Base-by-base conservation (phyloP, 2,797 vertebrate species). In the Sebastes miniatus region DNA sequence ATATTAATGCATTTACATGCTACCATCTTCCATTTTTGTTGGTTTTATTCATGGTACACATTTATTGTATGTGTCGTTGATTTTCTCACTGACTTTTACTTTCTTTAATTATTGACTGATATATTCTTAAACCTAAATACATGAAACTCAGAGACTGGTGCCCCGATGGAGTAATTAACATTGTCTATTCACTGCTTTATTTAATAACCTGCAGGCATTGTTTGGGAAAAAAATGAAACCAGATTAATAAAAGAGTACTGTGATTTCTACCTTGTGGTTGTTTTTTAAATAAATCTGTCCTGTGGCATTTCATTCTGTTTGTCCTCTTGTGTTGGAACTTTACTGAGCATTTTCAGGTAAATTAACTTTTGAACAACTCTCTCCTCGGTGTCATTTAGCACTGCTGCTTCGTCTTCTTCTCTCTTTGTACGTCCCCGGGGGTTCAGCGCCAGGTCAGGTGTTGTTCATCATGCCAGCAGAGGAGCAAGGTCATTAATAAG, bases 401-500 rank as follows among this genome's bases (percentile, higher is more conserved):
- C 18, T 3, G 12, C 59, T 27, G 16, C 52, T 63, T 4, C 52
- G 43, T 4, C 18, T 29, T 9, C 43, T n/a, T 36, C 2, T 29
- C 27, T 13, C 20, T 24, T 7, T 20, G 3, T 0, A 4, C 2
- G 18, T 65, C 68, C 43, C 56, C 1, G 5, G 27, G 27, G 73
- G 59, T 68, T 73, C 59, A 63, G 29, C 5, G 43, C 2, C 77
- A 14, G 83, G 80, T 69, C 29, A 54, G 58, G 1, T 16, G 62
- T 10, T 65, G 73, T 57, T 36, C 22, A 3, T 66, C 27, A 47
- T 2, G 18, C 39, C 58, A 8, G 36, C 39, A 8, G 56, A 72
- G 29, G 59, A 22, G 58, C 54, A 12, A 77, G 79, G 69, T 63
- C 70, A 25, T 72, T 61, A 75, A 83, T 73, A 70, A 74, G 36